Evolutionary conservation across 2,113 vertebrate genomes (phyloP).

Genomic region (Phasianus colchicus): DNA sequence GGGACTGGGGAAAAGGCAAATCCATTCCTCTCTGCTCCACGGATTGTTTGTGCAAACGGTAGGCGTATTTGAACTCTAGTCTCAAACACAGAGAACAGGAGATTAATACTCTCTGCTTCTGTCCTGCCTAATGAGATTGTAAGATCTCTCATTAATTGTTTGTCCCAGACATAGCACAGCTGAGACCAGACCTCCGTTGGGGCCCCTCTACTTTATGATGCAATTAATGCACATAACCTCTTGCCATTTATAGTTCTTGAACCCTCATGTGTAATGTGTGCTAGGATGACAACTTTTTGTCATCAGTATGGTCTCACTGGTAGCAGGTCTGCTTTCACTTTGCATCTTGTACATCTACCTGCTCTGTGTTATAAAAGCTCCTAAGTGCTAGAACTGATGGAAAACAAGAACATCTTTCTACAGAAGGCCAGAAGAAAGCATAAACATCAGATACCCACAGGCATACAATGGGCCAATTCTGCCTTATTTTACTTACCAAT

Average conservation of each 20-base stretch:
- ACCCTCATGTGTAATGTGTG: fast-evolving
- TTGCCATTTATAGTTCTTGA: not conserved
- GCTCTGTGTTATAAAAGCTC: not conserved
- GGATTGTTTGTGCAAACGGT: not conserved
- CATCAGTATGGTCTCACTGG: not conserved
- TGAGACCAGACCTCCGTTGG: slow-evolving; percentile 1
- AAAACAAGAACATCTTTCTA: not conserved
- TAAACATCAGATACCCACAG: not conserved
- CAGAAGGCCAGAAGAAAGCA: not conserved
- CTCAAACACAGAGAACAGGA: not conserved
- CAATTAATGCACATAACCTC: slow-evolving; percentile 22
- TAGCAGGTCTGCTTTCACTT: not conserved
- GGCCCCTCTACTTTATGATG: not conserved
- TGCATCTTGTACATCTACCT: not conserved
- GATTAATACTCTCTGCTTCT: not conserved
- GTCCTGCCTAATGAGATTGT: not conserved
- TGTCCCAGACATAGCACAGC: slow-evolving; percentile 7
- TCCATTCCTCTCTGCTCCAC: not conserved
- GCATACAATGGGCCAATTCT: fast-evolving
- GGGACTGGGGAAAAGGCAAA: not conserved
- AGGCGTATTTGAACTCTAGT: not conserved
- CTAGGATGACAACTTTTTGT: not conserved
- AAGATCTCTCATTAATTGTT: slow-evolving; percentile 23
- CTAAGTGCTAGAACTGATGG: not conserved
- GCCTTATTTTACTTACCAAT: not conserved